Evolutionary conservation across 2,888 invertebrate genomes (phyloP).

Genomic region (Drepana falcataria): DNA sequence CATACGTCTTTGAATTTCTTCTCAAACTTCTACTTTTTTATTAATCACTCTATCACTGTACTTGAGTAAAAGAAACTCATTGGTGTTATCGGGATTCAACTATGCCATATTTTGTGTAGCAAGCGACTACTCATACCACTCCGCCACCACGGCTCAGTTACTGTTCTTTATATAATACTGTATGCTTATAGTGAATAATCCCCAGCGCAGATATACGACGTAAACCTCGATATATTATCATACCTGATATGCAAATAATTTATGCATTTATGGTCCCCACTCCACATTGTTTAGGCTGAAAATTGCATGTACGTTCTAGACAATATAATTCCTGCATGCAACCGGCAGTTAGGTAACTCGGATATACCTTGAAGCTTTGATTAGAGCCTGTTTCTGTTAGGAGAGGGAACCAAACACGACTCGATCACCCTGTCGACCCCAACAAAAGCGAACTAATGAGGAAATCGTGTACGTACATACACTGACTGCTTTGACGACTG

Average conservation of each 20-base stretch:
- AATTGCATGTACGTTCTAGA: constrained; percentile 8
- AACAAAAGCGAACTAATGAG: constrained; percentile 73
- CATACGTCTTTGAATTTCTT: too few species aligned
- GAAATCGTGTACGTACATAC: constrained; percentile 55
- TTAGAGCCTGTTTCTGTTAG: constrained; percentile 41
- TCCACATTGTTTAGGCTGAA: constrained; percentile 13
- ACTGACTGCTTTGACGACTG: constrained; percentile 40
- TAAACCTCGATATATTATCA: constrained; percentile 25
- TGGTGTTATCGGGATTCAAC: too few species aligned
- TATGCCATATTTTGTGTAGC: too few species aligned
- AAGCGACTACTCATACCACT: too few species aligned
- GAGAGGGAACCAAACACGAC: constrained; percentile 28
- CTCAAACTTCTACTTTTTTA: too few species aligned
- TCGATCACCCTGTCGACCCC: constrained; percentile 29
- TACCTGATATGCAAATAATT: constrained; percentile 11
- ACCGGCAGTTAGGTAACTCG: constrained; percentile 18
- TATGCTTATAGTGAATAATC: constrained; percentile 17
- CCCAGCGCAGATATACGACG: constrained; percentile 15
- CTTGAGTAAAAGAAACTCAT: too few species aligned
- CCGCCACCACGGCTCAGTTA: background rate
- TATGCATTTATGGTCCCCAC: constrained; percentile 14
- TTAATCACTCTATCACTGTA: too few species aligned
- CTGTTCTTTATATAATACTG: background rate
- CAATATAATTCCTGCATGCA: constrained; percentile 10
- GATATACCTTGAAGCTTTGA: constrained; percentile 51